Percentiles rank a stretch among this genome's conserved stretches.
These are phyloP conservation scores for Sebastes goodei DNA, from an alignment of 2,797 vertebrate species.

Conservation along the genomic window DNA sequence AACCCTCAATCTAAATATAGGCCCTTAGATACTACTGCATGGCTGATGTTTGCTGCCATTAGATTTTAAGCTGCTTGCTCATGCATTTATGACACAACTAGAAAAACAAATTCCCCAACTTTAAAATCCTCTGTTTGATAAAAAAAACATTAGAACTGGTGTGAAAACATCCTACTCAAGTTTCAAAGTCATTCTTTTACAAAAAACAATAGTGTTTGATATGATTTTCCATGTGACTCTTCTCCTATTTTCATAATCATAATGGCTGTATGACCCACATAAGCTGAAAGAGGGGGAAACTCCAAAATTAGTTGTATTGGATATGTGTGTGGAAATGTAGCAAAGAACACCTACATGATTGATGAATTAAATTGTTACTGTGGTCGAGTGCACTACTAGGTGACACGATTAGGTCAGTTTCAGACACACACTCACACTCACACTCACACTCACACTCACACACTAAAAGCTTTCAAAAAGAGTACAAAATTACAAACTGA, in stretches of 20 bases:
- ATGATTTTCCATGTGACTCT: slow-evolving; percentile 5
- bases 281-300: slow-evolving; percentile 9
- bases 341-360: neutral
- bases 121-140: neutral
- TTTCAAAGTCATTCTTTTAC: slow-evolving; percentile 20
- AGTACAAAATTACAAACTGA: neutral
- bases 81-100: neutral
- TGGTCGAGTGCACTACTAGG: neutral
- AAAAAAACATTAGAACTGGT: neutral
- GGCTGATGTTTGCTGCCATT: neutral
- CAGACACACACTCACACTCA: neutral
- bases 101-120: neutral
- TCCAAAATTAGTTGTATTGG: neutral
- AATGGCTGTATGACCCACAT: neutral
- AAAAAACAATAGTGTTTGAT: neutral
- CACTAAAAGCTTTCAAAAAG: neutral
- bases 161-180: slow-evolving; percentile 28
- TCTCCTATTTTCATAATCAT: neutral
- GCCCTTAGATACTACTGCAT: neutral
- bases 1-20: neutral
- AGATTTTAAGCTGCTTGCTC: neutral
- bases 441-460: too few relatives aligned
- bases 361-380: neutral
- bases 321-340: neutral
- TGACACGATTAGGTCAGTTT: neutral